phyloP scores from a whole-genome alignment of 2,888 invertebrate species.

The Drosophila setosimentum region DNA sequence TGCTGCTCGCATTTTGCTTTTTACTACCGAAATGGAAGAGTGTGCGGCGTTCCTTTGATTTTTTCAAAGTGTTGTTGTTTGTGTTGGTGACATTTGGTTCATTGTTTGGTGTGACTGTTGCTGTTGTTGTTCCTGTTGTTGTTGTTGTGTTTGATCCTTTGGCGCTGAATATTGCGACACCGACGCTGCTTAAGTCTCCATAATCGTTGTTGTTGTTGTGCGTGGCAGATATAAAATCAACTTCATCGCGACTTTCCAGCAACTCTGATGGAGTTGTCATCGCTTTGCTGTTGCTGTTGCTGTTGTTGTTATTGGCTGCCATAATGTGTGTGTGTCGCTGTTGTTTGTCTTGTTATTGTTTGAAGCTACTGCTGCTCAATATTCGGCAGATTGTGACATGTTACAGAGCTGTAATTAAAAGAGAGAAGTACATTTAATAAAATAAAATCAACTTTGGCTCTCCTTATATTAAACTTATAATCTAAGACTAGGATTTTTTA shows the following conservation, averaged over 20 bases:
- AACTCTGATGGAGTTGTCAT: slow-evolving; percentile 22
- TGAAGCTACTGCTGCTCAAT: slow-evolving; percentile 43
- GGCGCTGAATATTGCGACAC: slow-evolving; percentile 54
- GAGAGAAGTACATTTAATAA: background rate
- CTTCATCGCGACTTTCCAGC: slow-evolving; percentile 77
- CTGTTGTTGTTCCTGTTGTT: slow-evolving; percentile 48
- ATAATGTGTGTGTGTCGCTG: slow-evolving; percentile 30
- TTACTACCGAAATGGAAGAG: slow-evolving; percentile 66
- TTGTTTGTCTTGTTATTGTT: slow-evolving; percentile 2
- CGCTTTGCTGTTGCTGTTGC: slow-evolving; percentile 28
- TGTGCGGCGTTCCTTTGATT: slow-evolving; percentile 66
- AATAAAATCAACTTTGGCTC: background rate
- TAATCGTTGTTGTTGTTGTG: slow-evolving; percentile 73
- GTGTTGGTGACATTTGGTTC: slow-evolving; percentile 61
- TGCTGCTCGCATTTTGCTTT: slow-evolving; percentile 45
- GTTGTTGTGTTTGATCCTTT: slow-evolving; percentile 59
- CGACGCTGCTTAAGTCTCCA: slow-evolving; percentile 65
- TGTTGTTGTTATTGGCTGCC: slow-evolving; percentile 48
- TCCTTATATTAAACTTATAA: background rate
- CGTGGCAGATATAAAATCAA: slow-evolving; percentile 78
- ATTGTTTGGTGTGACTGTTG: slow-evolving; percentile 59
- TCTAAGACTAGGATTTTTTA: background rate
- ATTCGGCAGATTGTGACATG: slow-evolving; percentile 57
- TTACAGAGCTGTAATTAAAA: slow-evolving; percentile 52
- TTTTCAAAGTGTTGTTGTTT: slow-evolving; percentile 58